Conservation (phyloP, 1,140 invertebrate genomes). For the Sitobion miscanthi region DNA sequence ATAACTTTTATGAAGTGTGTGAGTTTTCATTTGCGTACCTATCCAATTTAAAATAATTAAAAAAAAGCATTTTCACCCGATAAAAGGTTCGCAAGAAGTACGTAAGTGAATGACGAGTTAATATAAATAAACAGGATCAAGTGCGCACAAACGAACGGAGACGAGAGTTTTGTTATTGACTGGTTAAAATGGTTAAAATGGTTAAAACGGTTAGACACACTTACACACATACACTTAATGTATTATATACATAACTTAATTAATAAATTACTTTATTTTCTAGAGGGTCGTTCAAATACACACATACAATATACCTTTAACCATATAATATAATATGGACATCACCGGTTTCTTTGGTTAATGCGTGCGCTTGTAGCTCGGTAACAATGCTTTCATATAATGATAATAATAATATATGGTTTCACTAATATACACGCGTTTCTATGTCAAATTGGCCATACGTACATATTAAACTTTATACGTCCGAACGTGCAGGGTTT, state of each 20-base stretch:
- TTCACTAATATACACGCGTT: background rate
- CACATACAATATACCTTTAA: too few relatives aligned
- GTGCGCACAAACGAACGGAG: background rate
- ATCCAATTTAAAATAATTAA: constrained; percentile 7
- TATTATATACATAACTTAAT: background rate
- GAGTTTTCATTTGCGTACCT: background rate
- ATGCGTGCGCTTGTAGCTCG: background rate
- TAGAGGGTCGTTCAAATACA: background rate
- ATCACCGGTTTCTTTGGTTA: background rate
- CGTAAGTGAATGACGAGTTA: background rate
- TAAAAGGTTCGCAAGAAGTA: background rate
- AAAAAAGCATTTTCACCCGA: background rate
- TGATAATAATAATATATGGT: background rate
- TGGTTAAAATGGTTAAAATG: background rate
- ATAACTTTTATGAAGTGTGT: background rate
- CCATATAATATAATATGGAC: background rate
- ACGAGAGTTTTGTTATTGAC: background rate
- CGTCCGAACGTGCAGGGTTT: background rate
- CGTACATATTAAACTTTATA: constrained; percentile 10
- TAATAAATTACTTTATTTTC: background rate
- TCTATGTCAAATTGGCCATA: background rate
- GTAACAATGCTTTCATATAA: background rate
- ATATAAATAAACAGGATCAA: background rate
- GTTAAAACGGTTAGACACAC: background rate
- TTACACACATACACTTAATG: too few relatives aligned